Conservation (phyloP, 2,888 invertebrate genomes). For the Agriopis leucophaearia region DNA sequence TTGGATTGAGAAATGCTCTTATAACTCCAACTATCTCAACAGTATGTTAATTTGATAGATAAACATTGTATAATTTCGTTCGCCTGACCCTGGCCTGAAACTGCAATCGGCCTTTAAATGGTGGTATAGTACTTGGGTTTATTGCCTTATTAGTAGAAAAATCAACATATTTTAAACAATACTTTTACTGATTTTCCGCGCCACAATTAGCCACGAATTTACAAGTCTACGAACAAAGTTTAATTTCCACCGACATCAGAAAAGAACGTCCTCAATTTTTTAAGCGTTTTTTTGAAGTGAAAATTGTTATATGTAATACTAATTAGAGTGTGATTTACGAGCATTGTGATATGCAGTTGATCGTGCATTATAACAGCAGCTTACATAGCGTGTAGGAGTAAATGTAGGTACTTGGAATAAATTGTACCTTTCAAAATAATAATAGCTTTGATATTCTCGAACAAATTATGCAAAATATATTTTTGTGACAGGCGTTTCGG, state of each 20-base stretch:
- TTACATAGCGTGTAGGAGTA: background rate
- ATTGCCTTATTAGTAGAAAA: slow-evolving; percentile 7
- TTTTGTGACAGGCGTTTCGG: slow-evolving; percentile 4
- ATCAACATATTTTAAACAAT: too few species aligned
- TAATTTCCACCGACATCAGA: too few species aligned
- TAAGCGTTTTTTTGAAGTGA: too few species aligned
- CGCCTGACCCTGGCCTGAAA: slow-evolving; percentile 60
- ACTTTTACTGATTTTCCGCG: too few species aligned
- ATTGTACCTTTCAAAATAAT: slow-evolving; percentile 2
- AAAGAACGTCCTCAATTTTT: too few species aligned
- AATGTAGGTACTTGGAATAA: background rate
- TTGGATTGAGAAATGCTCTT: slow-evolving; percentile 18
- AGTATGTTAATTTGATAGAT: slow-evolving; percentile 57
- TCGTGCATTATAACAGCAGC: too few species aligned
- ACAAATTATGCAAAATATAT: background rate
- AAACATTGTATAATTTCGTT: slow-evolving; percentile 53
- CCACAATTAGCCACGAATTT: too few species aligned
- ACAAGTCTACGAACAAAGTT: too few species aligned
- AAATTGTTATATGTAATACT: too few species aligned
- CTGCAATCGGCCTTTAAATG: slow-evolving; percentile 52
- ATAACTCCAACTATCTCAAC: slow-evolving; percentile 42
- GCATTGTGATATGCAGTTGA: too few species aligned
- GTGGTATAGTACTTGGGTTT: slow-evolving; percentile 7
- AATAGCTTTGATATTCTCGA: background rate
- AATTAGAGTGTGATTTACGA: too few species aligned